Evolutionary conservation across 2,888 invertebrate genomes (phyloP).

Genomic region (Cabera pusaria): DNA sequence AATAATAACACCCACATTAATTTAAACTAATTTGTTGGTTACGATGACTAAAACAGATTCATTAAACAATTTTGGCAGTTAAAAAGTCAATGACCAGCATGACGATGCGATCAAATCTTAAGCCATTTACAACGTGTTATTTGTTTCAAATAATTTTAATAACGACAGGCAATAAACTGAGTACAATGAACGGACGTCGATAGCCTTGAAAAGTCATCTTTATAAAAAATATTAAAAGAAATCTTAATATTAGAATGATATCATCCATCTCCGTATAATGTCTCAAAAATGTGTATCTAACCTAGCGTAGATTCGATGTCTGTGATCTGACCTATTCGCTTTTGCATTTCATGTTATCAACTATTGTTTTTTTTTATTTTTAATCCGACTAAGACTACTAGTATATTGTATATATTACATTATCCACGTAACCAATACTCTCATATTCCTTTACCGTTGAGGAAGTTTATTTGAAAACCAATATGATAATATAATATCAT

Average conservation of each 20-base stretch:
- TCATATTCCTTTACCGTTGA: too few species aligned
- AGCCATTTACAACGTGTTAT: conserved; percentile 43
- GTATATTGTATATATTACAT: too few species aligned
- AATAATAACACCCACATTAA: conserved; percentile 2
- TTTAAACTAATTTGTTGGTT: conserved; percentile 14
- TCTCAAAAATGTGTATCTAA: too few species aligned
- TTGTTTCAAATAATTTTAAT: conserved; percentile 44
- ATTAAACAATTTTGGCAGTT: conserved; percentile 19
- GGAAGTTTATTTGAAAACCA: too few species aligned
- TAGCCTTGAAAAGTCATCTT: conserved; percentile 68
- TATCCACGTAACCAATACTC: too few species aligned
- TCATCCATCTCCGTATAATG: too few species aligned
- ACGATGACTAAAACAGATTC: conserved; percentile 5
- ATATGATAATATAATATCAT: too few species aligned
- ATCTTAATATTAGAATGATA: conserved; percentile 35
- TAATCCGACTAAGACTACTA: too few species aligned
- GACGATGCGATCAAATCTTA: conserved; percentile 16
- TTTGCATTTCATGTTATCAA: too few species aligned
- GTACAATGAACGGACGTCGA: conserved; percentile 72
- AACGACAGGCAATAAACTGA: conserved; percentile 53
- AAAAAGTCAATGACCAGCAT: conserved; percentile 16
- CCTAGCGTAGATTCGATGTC: too few species aligned
- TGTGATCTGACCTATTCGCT: too few species aligned
- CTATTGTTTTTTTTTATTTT: too few species aligned
- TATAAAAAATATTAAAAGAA: conserved; percentile 35